A percentile compares a stretch with the other conserved stretches of the same genome.
Evolutionary conservation across 2,113 vertebrate genomes (phyloP).

Genomic region (Elanoides forficatus): DNA sequence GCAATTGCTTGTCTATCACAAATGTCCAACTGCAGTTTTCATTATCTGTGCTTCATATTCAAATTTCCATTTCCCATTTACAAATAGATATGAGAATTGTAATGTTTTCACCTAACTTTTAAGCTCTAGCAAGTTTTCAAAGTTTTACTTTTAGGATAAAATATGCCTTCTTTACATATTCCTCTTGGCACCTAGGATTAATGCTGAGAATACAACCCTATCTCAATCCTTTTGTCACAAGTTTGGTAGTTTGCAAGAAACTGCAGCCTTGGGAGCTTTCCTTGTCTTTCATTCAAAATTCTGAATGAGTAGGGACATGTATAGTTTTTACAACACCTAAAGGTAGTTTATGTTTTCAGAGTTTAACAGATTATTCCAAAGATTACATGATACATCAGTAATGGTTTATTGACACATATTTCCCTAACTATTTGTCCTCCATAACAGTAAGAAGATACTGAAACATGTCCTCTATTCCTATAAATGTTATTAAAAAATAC

Average conservation of each 20-base stretch:
- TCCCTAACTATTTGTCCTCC: background rate
- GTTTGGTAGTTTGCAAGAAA: background rate
- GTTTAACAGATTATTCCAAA: background rate
- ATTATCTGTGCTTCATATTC: background rate
- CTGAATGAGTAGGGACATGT: background rate
- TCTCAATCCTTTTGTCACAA: background rate
- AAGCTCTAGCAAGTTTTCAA: background rate
- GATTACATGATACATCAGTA: background rate
- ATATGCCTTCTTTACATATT: background rate
- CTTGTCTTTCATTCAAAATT: background rate
- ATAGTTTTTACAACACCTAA: background rate
- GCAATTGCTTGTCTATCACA: background rate
- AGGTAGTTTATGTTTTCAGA: background rate
- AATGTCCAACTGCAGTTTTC: background rate
- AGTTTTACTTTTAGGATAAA: background rate
- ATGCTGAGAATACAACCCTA: background rate
- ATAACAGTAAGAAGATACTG: background rate
- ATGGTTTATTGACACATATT: background rate
- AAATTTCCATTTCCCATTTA: background rate
- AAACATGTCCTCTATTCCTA: background rate
- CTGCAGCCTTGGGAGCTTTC: background rate
- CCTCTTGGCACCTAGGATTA: background rate
- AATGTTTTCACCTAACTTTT: background rate
- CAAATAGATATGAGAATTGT: background rate
- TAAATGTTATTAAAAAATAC: background rate